Base-by-base conservation (phyloP, 1,140 invertebrate species). In the Coenobita brevimanus region DNA sequence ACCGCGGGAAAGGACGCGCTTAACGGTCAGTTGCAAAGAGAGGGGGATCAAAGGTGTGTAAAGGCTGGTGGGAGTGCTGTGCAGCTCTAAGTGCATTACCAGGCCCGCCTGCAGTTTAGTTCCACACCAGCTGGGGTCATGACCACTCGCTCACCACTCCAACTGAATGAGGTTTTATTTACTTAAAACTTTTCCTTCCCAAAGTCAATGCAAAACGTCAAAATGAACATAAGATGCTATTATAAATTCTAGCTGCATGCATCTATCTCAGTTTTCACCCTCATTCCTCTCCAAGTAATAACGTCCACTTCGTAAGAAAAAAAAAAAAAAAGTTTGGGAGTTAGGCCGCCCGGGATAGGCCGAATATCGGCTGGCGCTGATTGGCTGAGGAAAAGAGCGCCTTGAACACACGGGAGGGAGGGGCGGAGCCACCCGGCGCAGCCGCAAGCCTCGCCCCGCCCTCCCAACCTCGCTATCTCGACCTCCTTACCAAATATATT, bases 401-500 rank as follows among this genome's bases (percentile, higher is more conserved):
- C 54, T 82, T 88, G 73, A 88, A 82, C 62, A 57, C 41, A 33
- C 24, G 75, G 36, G 67, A 43, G 62, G 43, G n/a, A 27, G 50
- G 89, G 89, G 82, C 75, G 89, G 89, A 85, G 82, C 54, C 50
- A 85, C 30, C 38, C 38, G 30, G 78, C 89, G 82, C 82, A 79
- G 81, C 73, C 88, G 75, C 60, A 10, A 13, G 67, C 71, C 41
- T 33, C 30, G 78, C 89, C 69, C 89, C 82, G 36, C 82, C 82
- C 82, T 81, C 89, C 54, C 79, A 62, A 82, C 82, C 89, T 67
- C 78, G 76, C 69, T 86, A 81, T 73, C 82, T 82, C 62, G 82
- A 89, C 89, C 78, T 83, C 64, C 78, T 83, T 84, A 82, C 82
- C 78, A 89, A 89, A 89, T 86, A 85, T 86, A 89, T 89, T 89